Conservation (phyloP, 2,888 invertebrate species). For the Didymodactylos carnosus region DNA sequence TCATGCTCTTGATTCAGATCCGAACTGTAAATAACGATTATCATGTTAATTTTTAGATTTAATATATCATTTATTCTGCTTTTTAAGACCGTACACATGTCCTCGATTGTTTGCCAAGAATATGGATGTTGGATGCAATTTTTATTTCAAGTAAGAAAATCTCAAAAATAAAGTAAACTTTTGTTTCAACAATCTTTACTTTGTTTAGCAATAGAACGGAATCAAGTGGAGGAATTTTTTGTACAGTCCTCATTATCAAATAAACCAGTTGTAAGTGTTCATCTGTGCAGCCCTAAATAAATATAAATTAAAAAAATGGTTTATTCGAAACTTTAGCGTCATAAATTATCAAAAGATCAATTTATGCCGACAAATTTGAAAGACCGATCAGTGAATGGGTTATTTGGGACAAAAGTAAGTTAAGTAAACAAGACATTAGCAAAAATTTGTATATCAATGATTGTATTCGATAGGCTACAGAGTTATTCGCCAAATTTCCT, state of each 20-base stretch:
- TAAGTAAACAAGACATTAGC: neutral
- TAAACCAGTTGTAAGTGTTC: neutral
- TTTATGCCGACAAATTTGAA: neutral
- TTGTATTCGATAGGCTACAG: neutral
- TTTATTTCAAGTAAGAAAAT: slow-evolving; percentile 25
- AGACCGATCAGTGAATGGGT: neutral
- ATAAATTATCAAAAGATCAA: neutral
- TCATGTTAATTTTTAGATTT: neutral
- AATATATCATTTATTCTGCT: neutral
- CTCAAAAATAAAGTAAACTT: neutral
- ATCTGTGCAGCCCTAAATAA: too few relatives aligned
- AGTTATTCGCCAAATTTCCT: neutral
- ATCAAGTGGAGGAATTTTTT: neutral
- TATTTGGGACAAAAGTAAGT: neutral
- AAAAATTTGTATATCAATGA: neutral
- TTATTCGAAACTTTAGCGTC: neutral
- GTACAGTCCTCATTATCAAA: neutral
- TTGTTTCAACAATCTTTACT: neutral
- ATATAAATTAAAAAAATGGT: neutral
- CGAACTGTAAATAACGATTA: slow-evolving; percentile 24
- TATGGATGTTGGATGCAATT: slow-evolving; percentile 32
- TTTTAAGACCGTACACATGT: slow-evolving; percentile 31
- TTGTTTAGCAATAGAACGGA: neutral
- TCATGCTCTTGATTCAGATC: slow-evolving; percentile 26
- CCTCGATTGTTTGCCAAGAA: slow-evolving; percentile 29